phyloP scores from a whole-genome alignment of 2,113 vertebrate species.

The Larimichthys crocea region DNA sequence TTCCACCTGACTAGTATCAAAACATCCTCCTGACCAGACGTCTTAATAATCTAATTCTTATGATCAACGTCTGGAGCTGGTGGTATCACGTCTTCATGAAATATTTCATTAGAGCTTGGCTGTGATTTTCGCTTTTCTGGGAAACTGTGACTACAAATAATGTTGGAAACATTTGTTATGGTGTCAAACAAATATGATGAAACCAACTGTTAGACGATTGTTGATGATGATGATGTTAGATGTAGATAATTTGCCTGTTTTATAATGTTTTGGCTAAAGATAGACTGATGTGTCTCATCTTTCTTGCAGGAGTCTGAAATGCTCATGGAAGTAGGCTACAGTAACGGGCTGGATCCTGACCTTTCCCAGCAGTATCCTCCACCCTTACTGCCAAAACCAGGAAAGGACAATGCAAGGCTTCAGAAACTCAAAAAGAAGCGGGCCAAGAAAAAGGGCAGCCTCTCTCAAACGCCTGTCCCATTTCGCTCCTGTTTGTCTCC shows the following conservation, averaged over 20 bases:
- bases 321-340: constrained; percentile 85
- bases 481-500: constrained; percentile 92
- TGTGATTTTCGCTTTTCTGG: not conserved
- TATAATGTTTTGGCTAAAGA: not conserved
- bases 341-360: constrained; percentile 70
- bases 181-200: not conserved
- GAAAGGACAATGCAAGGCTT: constrained; percentile 89
- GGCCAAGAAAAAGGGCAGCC: constrained; percentile 81
- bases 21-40: constrained; percentile 1
- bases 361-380: constrained; percentile 83
- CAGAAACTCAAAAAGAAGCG: constrained; percentile 91
- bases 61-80: not conserved
- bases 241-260: not conserved
- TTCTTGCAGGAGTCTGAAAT: constrained; percentile 84
- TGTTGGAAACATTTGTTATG: not conserved
- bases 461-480: constrained; percentile 76
- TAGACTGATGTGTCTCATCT: constrained; percentile 30
- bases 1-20: constrained; percentile 2
- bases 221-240: not conserved
- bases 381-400: constrained; percentile 90
- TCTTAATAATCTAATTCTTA: not conserved
- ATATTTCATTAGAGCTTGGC: not conserved
- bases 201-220: not conserved
- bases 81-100: not conserved
- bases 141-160: not conserved